Conservation (phyloP, 1,140 invertebrate genomes). For the Bombus pascuorum region DNA sequence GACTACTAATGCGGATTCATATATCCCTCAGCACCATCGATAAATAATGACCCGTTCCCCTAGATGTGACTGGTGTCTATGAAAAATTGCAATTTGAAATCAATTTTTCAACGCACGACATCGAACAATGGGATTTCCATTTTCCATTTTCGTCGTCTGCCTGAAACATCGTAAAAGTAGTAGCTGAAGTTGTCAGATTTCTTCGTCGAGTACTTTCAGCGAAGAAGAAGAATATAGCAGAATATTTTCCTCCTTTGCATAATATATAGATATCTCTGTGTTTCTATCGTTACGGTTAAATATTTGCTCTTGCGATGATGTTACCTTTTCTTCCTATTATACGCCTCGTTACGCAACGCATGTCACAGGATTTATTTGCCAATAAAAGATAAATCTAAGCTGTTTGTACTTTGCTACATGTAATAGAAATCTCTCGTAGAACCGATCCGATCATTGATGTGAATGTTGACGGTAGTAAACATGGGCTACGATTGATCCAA, state of each 20-base stretch:
- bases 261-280: too few species aligned
- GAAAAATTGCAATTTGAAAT: not conserved
- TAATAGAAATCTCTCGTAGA: not conserved
- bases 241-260: too few species aligned
- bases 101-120: not conserved
- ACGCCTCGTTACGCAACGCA: not conserved
- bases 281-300: not conserved
- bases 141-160: not conserved
- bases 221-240: too few species aligned
- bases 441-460: not conserved
- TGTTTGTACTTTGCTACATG: not conserved
- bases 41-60: not conserved
- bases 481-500: too few species aligned
- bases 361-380: too few species aligned
- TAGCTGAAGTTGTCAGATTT: not conserved
- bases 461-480: not conserved
- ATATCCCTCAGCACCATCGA: not conserved
- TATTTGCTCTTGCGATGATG: not conserved
- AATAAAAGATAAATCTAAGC: too few species aligned
- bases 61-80: not conserved
- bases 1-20: constrained; percentile 29
- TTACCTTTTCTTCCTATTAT: not conserved
- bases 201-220: too few species aligned
- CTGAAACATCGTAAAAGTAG: not conserved
- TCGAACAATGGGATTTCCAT: not conserved